phyloP scores from a whole-genome alignment of 2,888 invertebrate genomes.

The Hypselothyrea guttata region DNA sequence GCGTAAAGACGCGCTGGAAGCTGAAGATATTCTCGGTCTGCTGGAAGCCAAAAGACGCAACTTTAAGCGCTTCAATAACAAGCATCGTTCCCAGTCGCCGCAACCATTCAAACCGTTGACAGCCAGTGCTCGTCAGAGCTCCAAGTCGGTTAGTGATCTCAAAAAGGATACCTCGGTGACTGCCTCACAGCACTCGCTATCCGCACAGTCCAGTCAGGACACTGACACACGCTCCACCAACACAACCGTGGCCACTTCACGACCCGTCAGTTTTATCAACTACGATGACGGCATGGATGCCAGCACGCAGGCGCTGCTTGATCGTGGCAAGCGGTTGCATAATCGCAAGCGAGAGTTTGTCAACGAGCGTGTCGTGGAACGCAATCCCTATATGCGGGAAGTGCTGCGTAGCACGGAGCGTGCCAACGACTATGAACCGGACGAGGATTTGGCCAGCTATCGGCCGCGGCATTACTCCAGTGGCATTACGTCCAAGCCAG shows the following conservation, averaged over 20 bases:
- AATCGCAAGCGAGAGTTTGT: slow-evolving; percentile 81
- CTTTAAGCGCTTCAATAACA: slow-evolving; percentile 26
- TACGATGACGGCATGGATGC: slow-evolving; percentile 65
- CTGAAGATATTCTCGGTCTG: slow-evolving; percentile 42
- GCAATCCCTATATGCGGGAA: slow-evolving; percentile 81
- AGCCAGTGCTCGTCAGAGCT: slow-evolving; percentile 49
- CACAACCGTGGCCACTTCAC: slow-evolving; percentile 49
- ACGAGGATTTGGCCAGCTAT: slow-evolving; percentile 69
- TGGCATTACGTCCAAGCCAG: slow-evolving; percentile 18
- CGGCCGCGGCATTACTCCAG: slow-evolving; percentile 67
- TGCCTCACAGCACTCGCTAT: slow-evolving; percentile 55
- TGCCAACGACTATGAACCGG: slow-evolving; percentile 49
- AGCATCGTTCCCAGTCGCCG: slow-evolving; percentile 71
- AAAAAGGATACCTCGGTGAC: slow-evolving; percentile 56
- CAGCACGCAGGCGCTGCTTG: slow-evolving; percentile 77
- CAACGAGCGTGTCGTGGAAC: slow-evolving; percentile 80
- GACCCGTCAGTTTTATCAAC: slow-evolving; percentile 39
- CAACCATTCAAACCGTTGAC: slow-evolving; percentile 53
- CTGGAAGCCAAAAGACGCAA: slow-evolving; percentile 23
- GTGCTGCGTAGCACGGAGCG: slow-evolving; percentile 65
- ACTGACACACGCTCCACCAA: slow-evolving; percentile 52
- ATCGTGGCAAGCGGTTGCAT: slow-evolving; percentile 81
- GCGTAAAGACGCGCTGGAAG: slow-evolving; percentile 31
- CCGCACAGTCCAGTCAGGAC: slow-evolving; percentile 63
- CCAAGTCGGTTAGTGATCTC: slow-evolving; percentile 70